Base-by-base conservation (phyloP, 2,888 invertebrate species). In the Acronicta aceris region DNA sequence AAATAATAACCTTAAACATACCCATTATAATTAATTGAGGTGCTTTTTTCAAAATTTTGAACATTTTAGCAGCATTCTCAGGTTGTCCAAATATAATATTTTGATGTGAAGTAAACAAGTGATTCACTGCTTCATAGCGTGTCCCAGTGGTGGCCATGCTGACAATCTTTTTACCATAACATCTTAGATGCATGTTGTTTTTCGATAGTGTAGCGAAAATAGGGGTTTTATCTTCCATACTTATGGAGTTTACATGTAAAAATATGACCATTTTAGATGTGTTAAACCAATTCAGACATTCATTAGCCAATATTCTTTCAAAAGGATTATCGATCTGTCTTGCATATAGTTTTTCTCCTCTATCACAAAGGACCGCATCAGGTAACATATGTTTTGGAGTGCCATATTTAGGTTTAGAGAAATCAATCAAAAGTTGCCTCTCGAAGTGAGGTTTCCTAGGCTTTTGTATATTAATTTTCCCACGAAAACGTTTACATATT, bases 401-500 rank as follows among this genome's bases (percentile, higher is more conserved):
- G 0, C 85, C 89, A 79, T 95, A 96, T 43, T 92, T 91, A 0
- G 97, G 97, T 80, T 96, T 95, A 0, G 96, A 89, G n/a, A 97
- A 89, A 71, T 96, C 96, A 47, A 97, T 86, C 43, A 97, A 93
- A 72, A 95, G 94, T 16, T 96, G 96, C 70, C 96, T 95, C 71
- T 96, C 95, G 82, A 96, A 97, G 86, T 97, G 97, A 0, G 97
- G 96, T 51, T 95, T 90, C 80, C 95, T 95, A 0, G 98, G 98
- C 71, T 94, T 96, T 85, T 97, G 96, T 43, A 98, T 96, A 81
- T 98, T 98, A 53, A 98, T 97, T 92, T 97, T 97, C 3, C 96
- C 96, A 21, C 97, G 95, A 85, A 95, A 97, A 74, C 98, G 94
- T 83, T 96, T 96, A 7, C 95, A 94, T 77, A 96, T 88, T 15